Conservation (phyloP, 2,888 invertebrate genomes). For the Choreutis nemorana region DNA sequence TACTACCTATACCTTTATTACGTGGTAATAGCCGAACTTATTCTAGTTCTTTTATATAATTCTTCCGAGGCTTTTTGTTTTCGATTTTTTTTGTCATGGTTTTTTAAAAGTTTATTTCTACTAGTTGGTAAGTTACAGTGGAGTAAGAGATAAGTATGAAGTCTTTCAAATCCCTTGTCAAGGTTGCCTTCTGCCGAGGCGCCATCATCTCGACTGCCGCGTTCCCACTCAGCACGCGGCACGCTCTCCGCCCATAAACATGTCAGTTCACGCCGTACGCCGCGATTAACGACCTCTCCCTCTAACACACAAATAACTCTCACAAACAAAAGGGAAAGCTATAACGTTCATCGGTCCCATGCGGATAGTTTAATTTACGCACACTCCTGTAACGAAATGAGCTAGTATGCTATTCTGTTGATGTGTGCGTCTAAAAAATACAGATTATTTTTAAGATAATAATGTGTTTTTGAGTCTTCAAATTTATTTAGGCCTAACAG, state of each 20-base stretch:
- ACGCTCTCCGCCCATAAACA: constrained; percentile 64
- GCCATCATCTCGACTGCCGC: constrained; percentile 59
- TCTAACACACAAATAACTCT: constrained; percentile 62
- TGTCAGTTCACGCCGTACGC: constrained; percentile 54
- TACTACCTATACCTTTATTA: constrained; percentile 19
- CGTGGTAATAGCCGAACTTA: too few relatives aligned
- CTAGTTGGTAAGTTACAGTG: too few relatives aligned
- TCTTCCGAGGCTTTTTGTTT: too few relatives aligned
- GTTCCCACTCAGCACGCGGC: constrained; percentile 46
- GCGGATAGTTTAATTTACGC: constrained; percentile 65
- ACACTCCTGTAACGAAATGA: constrained; percentile 54
- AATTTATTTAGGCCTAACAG: too few relatives aligned
- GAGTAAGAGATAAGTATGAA: too few relatives aligned
- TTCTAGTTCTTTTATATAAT: too few relatives aligned
- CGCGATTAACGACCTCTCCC: constrained; percentile 64
- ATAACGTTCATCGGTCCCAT: constrained; percentile 63
- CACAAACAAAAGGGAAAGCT: constrained; percentile 65
- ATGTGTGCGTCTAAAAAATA: constrained; percentile 23
- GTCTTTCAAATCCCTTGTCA: constrained; percentile 6
- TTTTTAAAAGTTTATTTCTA: too few relatives aligned
- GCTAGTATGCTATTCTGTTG: constrained; percentile 51
- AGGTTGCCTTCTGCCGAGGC: constrained; percentile 22
- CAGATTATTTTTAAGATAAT: constrained; percentile 21
- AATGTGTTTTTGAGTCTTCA: too few relatives aligned
- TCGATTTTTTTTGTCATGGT: too few relatives aligned